phyloP scores from a whole-genome alignment of 2,113 vertebrate species.

The Gobius niger region DNA sequence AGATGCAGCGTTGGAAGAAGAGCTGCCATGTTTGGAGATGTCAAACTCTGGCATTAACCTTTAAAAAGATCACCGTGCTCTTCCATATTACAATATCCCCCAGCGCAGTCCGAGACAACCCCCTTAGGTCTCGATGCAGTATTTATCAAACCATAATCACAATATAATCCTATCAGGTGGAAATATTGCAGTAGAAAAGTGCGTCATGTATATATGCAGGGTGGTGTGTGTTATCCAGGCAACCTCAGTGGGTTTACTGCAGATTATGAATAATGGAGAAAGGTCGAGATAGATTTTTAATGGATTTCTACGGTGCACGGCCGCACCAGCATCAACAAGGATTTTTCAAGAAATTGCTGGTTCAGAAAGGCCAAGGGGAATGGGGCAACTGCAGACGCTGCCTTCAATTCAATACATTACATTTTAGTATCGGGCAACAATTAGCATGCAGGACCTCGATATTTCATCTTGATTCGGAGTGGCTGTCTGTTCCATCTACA shows the following conservation, averaged over 20 bases:
- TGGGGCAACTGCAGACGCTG: not conserved
- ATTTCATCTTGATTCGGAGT: no score
- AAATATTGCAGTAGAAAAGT: conserved; percentile 9
- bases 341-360: conserved; percentile 30
- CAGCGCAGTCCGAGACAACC: no score
- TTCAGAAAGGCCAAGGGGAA: conserved; percentile 6
- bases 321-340: conserved; percentile 34
- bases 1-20: conserved; percentile 17
- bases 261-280: conserved; percentile 70
- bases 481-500: no score
- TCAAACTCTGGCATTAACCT: not conserved
- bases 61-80: not conserved
- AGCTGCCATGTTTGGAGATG: conserved; percentile 10
- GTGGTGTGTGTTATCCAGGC: conserved; percentile 9
- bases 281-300: conserved; percentile 63
- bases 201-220: conserved; percentile 1
- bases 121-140: conserved; percentile 16
- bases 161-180: conserved; percentile 5
- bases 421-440: no score
- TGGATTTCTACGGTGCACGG: conserved; percentile 51
- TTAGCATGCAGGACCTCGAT: no score
- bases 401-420: no score
- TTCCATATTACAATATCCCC: not conserved
- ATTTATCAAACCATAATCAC: not conserved
- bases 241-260: conserved; percentile 51